Evolutionary conservation across 2,797 vertebrate genomes (phyloP).

Genomic region (Melanitta fusca): DNA sequence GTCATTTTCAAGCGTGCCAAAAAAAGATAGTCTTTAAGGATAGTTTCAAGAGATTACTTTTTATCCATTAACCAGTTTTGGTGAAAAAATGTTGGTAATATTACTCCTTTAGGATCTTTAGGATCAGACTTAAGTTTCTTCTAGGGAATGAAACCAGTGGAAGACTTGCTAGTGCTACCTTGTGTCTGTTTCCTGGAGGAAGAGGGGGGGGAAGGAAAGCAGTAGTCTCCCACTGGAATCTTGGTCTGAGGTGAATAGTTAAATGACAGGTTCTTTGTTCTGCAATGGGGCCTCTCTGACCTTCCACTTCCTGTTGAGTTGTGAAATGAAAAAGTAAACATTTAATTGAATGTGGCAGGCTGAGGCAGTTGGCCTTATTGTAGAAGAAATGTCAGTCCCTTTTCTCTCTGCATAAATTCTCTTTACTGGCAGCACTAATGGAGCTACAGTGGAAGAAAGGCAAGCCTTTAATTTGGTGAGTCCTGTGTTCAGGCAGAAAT

Average conservation of each 20-base stretch:
- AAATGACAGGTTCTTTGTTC: conserved; percentile 51
- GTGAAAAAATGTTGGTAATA: background rate
- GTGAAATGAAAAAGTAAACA: conserved; percentile 79
- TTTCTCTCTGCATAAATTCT: conserved; percentile 43
- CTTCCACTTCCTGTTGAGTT: conserved; percentile 76
- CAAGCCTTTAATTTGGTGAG: conserved; percentile 17
- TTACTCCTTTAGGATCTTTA: background rate
- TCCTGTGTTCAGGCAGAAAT: conserved; percentile 10
- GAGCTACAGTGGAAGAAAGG: conserved; percentile 43
- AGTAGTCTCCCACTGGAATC: conserved; percentile 15
- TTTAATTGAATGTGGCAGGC: conserved; percentile 60
- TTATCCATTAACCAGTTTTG: background rate
- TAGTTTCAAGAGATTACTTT: background rate
- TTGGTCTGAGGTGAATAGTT: conserved; percentile 61
- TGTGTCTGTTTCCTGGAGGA: background rate
- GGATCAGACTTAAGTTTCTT: background rate
- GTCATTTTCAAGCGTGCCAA: background rate
- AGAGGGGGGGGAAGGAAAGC: background rate
- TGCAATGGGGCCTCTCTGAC: conserved; percentile 48
- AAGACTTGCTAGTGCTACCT: conserved; percentile 43
- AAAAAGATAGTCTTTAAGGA: background rate
- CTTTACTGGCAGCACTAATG: conserved; percentile 12
- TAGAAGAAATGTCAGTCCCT: background rate
- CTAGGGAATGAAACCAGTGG: background rate
- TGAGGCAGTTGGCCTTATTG: conserved; percentile 70